phyloP scores from a whole-genome alignment of 2,797 vertebrate species.

The Myotis myotis region DNA sequence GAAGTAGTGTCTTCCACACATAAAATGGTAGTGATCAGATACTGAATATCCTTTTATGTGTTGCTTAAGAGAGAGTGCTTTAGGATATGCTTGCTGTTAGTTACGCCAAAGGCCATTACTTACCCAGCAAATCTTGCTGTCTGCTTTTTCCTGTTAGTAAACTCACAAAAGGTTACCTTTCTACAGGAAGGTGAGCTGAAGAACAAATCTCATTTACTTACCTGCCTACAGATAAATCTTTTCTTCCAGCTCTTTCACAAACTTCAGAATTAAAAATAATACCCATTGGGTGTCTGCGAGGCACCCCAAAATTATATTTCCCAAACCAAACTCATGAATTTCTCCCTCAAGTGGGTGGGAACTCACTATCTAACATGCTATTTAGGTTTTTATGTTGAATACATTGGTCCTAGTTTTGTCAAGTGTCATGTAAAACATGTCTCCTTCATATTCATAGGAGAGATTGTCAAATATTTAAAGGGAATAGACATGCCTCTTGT shows the following conservation, averaged over 20 bases:
- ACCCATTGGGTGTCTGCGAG: background rate
- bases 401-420: background rate
- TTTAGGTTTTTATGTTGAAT: background rate
- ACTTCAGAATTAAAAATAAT: background rate
- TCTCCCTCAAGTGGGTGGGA: background rate
- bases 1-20: background rate
- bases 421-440: background rate
- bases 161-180: conserved; percentile 10
- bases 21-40: background rate
- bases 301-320: background rate
- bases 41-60: background rate
- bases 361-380: background rate
- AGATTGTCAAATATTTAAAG: conserved; percentile 3
- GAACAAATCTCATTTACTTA: background rate
- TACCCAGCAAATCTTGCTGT: background rate
- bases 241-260: background rate
- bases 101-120: background rate
- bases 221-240: background rate
- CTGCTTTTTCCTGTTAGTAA: background rate
- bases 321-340: background rate
- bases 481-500: background rate
- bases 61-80: background rate
- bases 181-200: background rate
- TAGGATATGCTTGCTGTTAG: background rate
- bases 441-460: background rate